Evolutionary conservation across 2,113 vertebrate species (phyloP), one percentile per base, ranked within the genome.

Genomic region (Microcebus griseorufus): DNA sequence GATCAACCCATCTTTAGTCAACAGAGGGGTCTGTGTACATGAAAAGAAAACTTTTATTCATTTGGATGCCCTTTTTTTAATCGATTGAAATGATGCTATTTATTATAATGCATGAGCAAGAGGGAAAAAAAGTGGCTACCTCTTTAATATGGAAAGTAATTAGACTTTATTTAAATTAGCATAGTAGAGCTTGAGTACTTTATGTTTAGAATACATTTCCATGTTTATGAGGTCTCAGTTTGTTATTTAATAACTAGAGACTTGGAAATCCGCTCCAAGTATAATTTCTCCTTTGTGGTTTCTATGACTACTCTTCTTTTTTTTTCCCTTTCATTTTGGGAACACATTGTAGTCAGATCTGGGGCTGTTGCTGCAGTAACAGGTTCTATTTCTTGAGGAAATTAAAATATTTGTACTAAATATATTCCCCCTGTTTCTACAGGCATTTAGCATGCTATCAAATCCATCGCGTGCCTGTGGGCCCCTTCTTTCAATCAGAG

Each of bases 221-320:
- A 91, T 95, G 91, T 73, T 96, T 97, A 98, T 93, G 92, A 96
- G 39, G 62, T 64, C 65, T 88, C 67, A 62, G 86, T 89, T 92
- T 72, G 45, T 89, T 97, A 91, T 39, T 97, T 90, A 95, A 96
- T 87, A 96, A 85, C 93, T 96, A 25, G 80, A 92, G 73, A 93
- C 88, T 97, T 91, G 73, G 65, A 97, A 97, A 96, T 76, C 65
- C 88, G 82, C 94, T 97, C 82, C 37, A 37, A 97, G 95, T 70
- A 79, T 87, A 95, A 95, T 75, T 98, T 97, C 83, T 89, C 93
- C 80, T 98, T 94, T 97, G 97, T 98, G 97, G 98, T 95, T 67
- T 39, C 97, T 95, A 82, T 91, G 96, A 93, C 75, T 70, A 79
- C 96, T 65, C 91, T 96, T 48, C 45, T 76, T 69, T 88, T 97